Evolutionary conservation across 2,113 vertebrate species (phyloP), one percentile per base, ranked within the genome.

Genomic region (Oncorhynchus mykiss): DNA sequence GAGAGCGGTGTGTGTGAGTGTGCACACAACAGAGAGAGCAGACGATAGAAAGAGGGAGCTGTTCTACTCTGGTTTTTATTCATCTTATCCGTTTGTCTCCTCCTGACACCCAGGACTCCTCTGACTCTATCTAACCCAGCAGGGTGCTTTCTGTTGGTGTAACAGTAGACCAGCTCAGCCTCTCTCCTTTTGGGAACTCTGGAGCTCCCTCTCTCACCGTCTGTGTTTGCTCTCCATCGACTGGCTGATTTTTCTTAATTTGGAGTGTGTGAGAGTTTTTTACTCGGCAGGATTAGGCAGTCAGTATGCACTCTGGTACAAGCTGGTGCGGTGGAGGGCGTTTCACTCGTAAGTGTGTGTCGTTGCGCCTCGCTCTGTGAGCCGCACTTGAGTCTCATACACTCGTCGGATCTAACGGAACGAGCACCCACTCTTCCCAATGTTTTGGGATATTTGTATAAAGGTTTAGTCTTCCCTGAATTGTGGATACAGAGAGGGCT

Each of bases 391-490:
- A 62, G n/a, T 62, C 59, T 62, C 59, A 8, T n/a, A 22, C n/a
- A 62, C 59, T 7, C n/a, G 5, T 62, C 20, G 59, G n/a, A 62
- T 62, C 59, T 62, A 62, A 22, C 59, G n/a, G 59, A 62, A 62
- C 59, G 3, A 6, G 2, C 39, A 45, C 9, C 39, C 1, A 22
- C 71, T 49, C 25, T 49, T 2, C 48, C 31, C 0, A 27, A 67
- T 86, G 84, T 84, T 85, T 84, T 76, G 59, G n/a, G n/a, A 62
- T 54, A 54, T 54, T 54, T 54, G 13, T 18, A 16, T 54, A 18
- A 54, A 14, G 13, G 51, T 54, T 54, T 14, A 54, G 4, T 16
- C 51, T 54, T 18, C 16, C 3, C 51, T 54, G 20, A 16, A 12
- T 14, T 6, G 18, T 62, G 67, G 71, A 78, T 16, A 57, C 27